Evolutionary conservation across 2,113 vertebrate species (phyloP).

Genomic region (Silurus asotus): DNA sequence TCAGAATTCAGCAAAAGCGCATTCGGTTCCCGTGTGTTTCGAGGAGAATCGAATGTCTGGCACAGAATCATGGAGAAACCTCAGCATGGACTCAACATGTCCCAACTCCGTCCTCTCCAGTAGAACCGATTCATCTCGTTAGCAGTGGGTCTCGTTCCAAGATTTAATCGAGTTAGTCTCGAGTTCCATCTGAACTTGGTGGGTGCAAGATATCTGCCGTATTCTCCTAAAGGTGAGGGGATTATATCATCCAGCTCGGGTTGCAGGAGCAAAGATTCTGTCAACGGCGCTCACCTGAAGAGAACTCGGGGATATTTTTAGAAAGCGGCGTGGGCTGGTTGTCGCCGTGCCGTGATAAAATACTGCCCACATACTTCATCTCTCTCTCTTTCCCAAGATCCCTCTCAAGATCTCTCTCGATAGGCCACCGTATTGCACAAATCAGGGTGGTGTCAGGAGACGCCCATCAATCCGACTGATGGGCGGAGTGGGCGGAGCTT

Average conservation of each 20-base stretch:
- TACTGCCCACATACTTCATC: slow-evolving; percentile 30
- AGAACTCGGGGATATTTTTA: slow-evolving; percentile 30
- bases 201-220: neutral
- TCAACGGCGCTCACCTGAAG: slow-evolving; percentile 25
- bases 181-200: neutral
- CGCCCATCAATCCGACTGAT: slow-evolving; percentile 43
- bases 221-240: neutral
- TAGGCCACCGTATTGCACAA: slow-evolving; percentile 24
- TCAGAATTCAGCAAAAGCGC: neutral
- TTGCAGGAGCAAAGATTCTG: slow-evolving; percentile 16
- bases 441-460: slow-evolving; percentile 34
- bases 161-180: neutral
- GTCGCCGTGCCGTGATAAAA: slow-evolving; percentile 36
- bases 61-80: neutral
- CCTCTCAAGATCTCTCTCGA: neutral
- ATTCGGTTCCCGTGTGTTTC: neutral
- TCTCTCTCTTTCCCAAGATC: neutral
- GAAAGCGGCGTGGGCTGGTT: slow-evolving; percentile 33
- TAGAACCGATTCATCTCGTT: neutral
- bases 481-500: slow-evolving; percentile 38
- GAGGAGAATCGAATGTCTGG: neutral
- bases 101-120: neutral
- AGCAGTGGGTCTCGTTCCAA: neutral
- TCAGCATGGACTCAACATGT: neutral
- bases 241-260: slow-evolving; percentile 12